Conservation (phyloP, 2,888 invertebrate species). For the Onchidella celtica region DNA sequence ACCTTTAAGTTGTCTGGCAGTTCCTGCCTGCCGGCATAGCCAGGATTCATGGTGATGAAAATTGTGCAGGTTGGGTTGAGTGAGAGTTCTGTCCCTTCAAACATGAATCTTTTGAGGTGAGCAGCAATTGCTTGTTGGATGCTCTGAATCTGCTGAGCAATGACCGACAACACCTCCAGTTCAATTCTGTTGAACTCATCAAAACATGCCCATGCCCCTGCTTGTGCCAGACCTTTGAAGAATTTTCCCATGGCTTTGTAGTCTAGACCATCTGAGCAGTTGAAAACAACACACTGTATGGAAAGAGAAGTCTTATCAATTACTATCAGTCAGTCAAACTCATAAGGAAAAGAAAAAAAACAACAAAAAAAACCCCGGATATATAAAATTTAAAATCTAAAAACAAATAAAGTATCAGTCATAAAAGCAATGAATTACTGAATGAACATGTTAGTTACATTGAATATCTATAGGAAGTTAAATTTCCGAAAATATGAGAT, state of each 20-base stretch:
- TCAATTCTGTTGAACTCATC: conserved; percentile 97
- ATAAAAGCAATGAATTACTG: too few relatives aligned
- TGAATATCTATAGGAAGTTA: too few relatives aligned
- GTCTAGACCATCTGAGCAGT: conserved; percentile 96
- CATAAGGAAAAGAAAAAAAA: too few relatives aligned
- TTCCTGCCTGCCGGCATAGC: conserved; percentile 81
- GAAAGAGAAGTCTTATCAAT: too few relatives aligned
- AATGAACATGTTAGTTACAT: too few relatives aligned
- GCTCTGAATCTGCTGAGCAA: conserved; percentile 95
- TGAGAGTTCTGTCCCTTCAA: conserved; percentile 80
- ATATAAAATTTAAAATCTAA: too few relatives aligned
- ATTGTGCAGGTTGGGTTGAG: conserved; percentile 80
- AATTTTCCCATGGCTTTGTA: conserved; percentile 97
- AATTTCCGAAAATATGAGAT: too few relatives aligned
- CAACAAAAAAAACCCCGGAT: too few relatives aligned
- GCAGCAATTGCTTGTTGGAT: conserved; percentile 93
- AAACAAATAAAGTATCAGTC: too few relatives aligned
- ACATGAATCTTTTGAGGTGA: conserved; percentile 89
- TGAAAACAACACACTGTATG: conserved; percentile 91
- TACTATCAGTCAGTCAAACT: too few relatives aligned
- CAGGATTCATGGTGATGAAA: conserved; percentile 81
- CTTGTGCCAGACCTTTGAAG: conserved; percentile 91
- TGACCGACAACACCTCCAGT: conserved; percentile 94
- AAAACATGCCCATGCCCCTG: conserved; percentile 96
- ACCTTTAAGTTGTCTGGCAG: conserved; percentile 80